Evolutionary conservation across 2,797 vertebrate species (phyloP).

Genomic region (Parauchenoglanis ngamensis): DNA sequence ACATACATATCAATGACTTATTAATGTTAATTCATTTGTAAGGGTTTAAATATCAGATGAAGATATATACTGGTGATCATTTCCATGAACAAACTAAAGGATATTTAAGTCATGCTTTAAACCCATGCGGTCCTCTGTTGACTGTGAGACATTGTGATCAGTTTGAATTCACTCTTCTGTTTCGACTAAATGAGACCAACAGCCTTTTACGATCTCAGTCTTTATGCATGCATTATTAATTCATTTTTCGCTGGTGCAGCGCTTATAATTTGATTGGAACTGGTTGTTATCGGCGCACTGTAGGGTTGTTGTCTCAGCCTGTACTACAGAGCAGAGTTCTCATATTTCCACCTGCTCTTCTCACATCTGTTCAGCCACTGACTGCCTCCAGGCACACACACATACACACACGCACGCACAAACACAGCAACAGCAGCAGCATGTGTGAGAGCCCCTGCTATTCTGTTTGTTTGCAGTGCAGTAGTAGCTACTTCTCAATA

Average conservation of each 20-base stretch:
- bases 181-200: conserved; percentile 2
- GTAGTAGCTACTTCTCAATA: conserved; percentile 56
- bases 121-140: background rate
- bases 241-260: background rate
- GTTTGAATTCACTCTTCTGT: background rate
- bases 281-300: background rate
- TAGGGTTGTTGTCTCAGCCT: conserved; percentile 22
- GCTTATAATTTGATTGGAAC: conserved; percentile 33
- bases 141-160: background rate
- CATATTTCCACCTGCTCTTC: conserved; percentile 42
- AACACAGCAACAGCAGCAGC: conserved; percentile 15
- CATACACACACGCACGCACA: conserved; percentile 15
- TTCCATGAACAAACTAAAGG: background rate
- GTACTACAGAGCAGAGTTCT: conserved; percentile 35
- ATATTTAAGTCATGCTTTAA: background rate
- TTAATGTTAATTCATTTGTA: background rate
- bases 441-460: conserved; percentile 40
- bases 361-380: conserved; percentile 38
- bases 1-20: background rate
- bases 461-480: conserved; percentile 46
- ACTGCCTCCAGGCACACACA: conserved; percentile 34
- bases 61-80: background rate
- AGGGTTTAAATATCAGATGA: background rate
- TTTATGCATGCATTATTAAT: conserved; percentile 9
- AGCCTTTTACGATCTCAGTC: background rate